Base-by-base conservation (phyloP, 1,140 invertebrate species). In the Ostrea edulis region DNA sequence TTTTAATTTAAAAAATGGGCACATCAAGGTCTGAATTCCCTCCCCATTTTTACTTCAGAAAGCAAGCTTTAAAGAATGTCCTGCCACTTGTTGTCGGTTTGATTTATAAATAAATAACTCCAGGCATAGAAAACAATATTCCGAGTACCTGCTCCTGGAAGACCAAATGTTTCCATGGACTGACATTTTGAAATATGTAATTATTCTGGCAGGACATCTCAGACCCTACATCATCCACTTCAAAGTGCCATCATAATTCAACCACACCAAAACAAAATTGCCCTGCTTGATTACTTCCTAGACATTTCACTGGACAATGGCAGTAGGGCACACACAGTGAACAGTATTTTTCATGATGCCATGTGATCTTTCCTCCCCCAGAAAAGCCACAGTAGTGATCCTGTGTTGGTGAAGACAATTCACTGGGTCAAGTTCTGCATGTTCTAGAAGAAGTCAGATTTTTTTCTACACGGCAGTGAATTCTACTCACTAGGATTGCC, bases 181-280 rank as follows among this genome's bases (percentile, higher is more conserved):
- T 71, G 29, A 71, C 68, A 71, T 71, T 25, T 35, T 71, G 68
- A 35, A 71, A 71, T 25, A 71, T 71, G 22, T 71, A 71, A 35
- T 71, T 71, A 71, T 71, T 71, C 14, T 71, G n/a, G 68, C 29
- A 71, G 25, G 68, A 71, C 68, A 71, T 71, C 68, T 8, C 25
- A 29, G 25, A 71, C 22, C 9, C 11, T 29, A 35, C 25, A 71
- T 8, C 22, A 25, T 35, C 68, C 68, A 12, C 22, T 25, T 11
- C 25, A 71, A 4, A 25, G 9, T 3, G 29, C 20, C 14, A 20
- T 14, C 14, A 58, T 58, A 20, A 20, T 20, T 20, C 5, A 20
- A 20, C 55, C 55, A 58, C 11, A 17, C 8, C 9, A 55, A 20
- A 58, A 71, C 5, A 71, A 29, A 29, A 29, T 11, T 29, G n/a